Evolutionary conservation across 92 coral and sea anemone genomes (phyloP).

Genomic region (Palythoa caribaeorum): DNA sequence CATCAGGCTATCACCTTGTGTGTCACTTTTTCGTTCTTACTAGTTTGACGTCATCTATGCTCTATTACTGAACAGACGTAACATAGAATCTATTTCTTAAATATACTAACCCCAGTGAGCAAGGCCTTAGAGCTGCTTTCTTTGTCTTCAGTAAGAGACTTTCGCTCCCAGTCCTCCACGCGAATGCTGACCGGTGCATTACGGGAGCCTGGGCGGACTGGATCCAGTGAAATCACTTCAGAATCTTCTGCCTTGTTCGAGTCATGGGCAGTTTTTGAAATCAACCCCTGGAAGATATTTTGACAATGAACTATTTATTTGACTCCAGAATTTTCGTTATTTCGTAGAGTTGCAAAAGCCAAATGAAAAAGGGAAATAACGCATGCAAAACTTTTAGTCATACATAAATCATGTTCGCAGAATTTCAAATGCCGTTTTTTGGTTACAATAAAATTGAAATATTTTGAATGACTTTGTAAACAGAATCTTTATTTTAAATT

Average conservation of each 20-base stretch:
- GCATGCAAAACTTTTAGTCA: not conserved
- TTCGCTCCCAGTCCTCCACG: conserved; percentile 71
- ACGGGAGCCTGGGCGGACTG: conserved; percentile 16
- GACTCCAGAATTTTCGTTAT: not conserved
- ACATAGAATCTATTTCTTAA: too few species aligned
- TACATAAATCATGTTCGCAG: too few species aligned
- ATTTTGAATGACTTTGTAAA: too few species aligned
- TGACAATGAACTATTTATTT: not conserved
- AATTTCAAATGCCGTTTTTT: too few species aligned
- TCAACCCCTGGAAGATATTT: not conserved
- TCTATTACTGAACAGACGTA: too few species aligned
- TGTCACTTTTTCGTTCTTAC: too few species aligned
- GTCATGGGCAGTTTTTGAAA: not conserved
- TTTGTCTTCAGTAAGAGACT: conserved; percentile 6
- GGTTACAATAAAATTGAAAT: too few species aligned
- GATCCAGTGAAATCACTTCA: not conserved
- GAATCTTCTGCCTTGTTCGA: not conserved
- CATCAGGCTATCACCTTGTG: too few species aligned
- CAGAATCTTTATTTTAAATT: not conserved
- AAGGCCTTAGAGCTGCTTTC: not conserved
- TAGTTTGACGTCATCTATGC: too few species aligned
- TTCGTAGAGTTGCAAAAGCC: not conserved
- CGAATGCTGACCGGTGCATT: conserved; percentile 56
- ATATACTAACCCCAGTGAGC: not conserved
- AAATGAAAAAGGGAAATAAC: not conserved